Percentiles rank a stretch among this genome's conserved stretches.
These are phyloP conservation scores for Palythoa caribaeorum DNA, from an alignment of 92 coral and sea anemone genomes.

Conservation along the genomic window DNA sequence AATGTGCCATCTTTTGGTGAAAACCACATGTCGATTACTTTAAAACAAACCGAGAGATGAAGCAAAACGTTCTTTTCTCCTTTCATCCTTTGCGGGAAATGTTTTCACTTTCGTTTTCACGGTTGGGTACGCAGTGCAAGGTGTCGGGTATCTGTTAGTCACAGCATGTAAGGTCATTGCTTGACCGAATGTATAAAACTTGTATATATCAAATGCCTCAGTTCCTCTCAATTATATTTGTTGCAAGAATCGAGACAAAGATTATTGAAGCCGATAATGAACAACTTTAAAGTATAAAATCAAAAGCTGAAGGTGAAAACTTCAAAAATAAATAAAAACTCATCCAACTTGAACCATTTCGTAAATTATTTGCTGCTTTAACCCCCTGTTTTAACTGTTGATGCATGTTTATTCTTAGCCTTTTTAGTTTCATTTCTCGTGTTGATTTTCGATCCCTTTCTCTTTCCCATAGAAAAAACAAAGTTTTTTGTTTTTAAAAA, in stretches of 20 bases:
- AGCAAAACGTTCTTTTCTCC: too few species aligned
- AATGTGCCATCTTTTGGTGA: too few species aligned
- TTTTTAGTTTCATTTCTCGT: background rate
- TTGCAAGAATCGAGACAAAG: background rate
- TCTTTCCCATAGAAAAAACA: background rate
- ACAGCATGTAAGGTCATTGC: too few species aligned
- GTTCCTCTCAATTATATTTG: background rate
- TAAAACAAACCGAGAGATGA: too few species aligned
- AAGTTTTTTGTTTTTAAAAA: background rate
- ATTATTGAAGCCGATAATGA: constrained; percentile 4
- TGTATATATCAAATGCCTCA: too few species aligned
- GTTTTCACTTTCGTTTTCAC: too few species aligned
- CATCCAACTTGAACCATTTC: constrained; percentile 14
- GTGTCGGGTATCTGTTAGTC: too few species aligned
- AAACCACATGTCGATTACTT: background rate
- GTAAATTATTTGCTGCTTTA: constrained; percentile 10
- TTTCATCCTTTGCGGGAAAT: too few species aligned
- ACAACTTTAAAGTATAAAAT: constrained; percentile 16
- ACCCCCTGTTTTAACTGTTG: background rate
- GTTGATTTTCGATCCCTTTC: background rate
- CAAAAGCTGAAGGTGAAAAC: constrained; percentile 11
- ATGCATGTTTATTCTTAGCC: background rate
- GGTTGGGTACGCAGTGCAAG: too few species aligned
- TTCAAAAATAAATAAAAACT: constrained; percentile 4
- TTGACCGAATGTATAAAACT: too few species aligned